Conservation (phyloP, 2,113 vertebrate genomes). For the Anseranas semipalmata region DNA sequence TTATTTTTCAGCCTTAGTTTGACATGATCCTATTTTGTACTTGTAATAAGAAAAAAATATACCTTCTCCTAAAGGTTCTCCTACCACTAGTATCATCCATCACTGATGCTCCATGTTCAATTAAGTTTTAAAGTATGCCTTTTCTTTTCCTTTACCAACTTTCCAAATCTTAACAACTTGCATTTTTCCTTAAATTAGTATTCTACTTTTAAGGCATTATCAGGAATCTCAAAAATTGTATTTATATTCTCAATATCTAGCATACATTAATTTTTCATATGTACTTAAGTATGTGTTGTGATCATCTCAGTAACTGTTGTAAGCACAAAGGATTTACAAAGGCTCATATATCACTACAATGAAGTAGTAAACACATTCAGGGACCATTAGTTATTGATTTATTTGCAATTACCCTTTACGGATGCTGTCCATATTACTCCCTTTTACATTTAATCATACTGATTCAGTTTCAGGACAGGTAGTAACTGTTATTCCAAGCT, state of each 20-base stretch:
- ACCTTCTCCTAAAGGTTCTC: background rate
- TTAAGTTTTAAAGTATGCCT: background rate
- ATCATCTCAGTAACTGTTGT: slow-evolving; percentile 40
- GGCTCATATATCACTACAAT: slow-evolving; percentile 40
- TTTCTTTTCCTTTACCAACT: background rate
- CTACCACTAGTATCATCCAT: background rate
- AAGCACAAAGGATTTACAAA: slow-evolving; percentile 9
- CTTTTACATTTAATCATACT: slow-evolving; percentile 15
- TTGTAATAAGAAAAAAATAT: background rate
- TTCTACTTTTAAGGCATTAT: background rate
- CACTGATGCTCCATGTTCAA: background rate
- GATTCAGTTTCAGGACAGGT: slow-evolving; percentile 19
- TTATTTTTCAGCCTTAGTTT: background rate
- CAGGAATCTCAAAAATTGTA: background rate
- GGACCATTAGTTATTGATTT: slow-evolving; percentile 70
- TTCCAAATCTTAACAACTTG: background rate
- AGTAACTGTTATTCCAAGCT: slow-evolving; percentile 9
- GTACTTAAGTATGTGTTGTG: background rate
- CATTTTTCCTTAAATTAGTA: background rate
- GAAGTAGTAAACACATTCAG: slow-evolving; percentile 63
- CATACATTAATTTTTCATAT: background rate
- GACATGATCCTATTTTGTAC: background rate
- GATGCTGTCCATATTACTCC: background rate
- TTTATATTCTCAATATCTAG: background rate
- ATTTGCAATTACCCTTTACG: slow-evolving; percentile 58